A percentile compares a stretch with the other conserved stretches of the same genome.
phyloP scores from a whole-genome alignment of 2,113 vertebrate genomes.

The Apus apus region DNA sequence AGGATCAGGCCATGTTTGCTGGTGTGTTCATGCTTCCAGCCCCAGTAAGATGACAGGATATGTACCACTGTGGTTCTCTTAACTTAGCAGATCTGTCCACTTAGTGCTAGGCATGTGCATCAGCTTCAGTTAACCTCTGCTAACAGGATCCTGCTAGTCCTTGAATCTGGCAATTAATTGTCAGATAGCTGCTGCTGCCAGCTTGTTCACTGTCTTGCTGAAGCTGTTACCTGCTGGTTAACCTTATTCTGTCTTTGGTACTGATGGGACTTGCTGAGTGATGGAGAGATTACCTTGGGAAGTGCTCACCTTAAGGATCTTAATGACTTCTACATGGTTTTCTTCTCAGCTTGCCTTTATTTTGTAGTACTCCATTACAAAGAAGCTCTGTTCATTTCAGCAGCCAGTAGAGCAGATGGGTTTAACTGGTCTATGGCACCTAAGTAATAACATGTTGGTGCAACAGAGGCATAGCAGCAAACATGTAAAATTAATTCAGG shows the following conservation, averaged over 20 bases:
- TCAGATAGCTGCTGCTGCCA: not conserved
- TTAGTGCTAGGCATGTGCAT: not conserved
- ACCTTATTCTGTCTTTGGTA: not conserved
- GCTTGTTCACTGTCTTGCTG: not conserved
- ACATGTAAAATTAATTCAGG: slow-evolving; percentile 34
- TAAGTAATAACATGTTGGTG: slow-evolving; percentile 52
- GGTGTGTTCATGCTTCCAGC: not conserved
- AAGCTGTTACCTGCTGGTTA: not conserved
- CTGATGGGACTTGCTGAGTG: not conserved
- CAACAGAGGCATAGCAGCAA: not conserved
- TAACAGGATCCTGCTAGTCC: not conserved
- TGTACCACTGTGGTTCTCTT: not conserved
- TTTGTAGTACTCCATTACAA: not conserved
- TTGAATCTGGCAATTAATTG: not conserved
- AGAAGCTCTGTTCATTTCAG: slow-evolving; percentile 19
- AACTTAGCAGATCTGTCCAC: not conserved
- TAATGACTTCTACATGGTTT: not conserved
- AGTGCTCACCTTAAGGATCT: not conserved
- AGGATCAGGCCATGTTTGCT: not conserved
- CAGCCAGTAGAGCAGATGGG: slow-evolving; percentile 41
- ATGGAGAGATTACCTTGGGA: not conserved
- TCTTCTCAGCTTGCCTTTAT: not conserved
- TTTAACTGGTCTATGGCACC: slow-evolving; percentile 20
- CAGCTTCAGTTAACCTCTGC: not conserved
- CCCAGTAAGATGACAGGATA: not conserved